phyloP scores from a whole-genome alignment of 1,140 invertebrate genomes.

The Zophobas morio region DNA sequence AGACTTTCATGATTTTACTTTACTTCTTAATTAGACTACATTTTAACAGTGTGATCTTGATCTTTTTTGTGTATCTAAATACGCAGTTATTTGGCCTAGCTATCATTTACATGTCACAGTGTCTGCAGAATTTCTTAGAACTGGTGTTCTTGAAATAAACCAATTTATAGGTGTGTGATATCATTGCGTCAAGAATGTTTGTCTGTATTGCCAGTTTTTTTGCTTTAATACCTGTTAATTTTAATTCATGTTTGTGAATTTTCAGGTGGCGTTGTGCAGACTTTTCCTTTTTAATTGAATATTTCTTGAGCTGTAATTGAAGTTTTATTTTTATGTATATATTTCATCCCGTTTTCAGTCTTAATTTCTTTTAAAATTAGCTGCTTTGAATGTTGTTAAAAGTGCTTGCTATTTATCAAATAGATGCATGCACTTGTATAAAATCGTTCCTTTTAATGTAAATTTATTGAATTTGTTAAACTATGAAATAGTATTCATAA shows the following conservation, averaged over 20 bases:
- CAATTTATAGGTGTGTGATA: constrained; percentile 56
- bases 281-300: constrained; percentile 43
- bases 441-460: neutral
- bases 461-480: no score
- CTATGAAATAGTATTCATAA: no score
- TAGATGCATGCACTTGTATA: constrained; percentile 13
- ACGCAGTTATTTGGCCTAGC: constrained; percentile 43
- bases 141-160: neutral
- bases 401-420: constrained; percentile 8
- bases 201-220: constrained; percentile 43
- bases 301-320: constrained; percentile 62
- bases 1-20: no score
- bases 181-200: constrained; percentile 61
- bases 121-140: neutral
- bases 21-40: no score
- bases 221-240: constrained; percentile 13
- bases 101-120: no score
- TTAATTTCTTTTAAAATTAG: constrained; percentile 32
- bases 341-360: constrained; percentile 38
- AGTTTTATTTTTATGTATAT: constrained; percentile 54
- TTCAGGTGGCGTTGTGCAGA: constrained; percentile 52
- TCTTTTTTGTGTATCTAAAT: constrained; percentile 36
- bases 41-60: no score
- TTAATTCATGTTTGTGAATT: constrained; percentile 45
- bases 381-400: constrained; percentile 33